Conservation (phyloP, 2,797 vertebrate genomes). For the Chaetophractus vellerosus region DNA sequence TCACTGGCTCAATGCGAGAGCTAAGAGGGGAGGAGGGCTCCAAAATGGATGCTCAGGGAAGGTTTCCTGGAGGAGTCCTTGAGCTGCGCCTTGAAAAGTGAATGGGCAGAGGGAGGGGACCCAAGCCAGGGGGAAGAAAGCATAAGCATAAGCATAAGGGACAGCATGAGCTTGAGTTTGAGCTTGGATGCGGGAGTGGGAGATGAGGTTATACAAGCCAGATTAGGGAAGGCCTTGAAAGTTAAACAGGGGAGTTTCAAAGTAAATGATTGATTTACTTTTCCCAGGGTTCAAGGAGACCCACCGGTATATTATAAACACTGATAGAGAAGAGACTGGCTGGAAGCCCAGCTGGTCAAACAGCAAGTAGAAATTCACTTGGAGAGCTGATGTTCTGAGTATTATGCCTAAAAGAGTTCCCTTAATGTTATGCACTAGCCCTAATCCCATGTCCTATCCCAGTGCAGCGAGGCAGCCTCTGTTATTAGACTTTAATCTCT, state of each 20-base stretch:
- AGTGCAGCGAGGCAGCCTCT: neutral
- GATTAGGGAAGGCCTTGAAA: constrained; percentile 3
- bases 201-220: neutral
- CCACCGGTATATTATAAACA: neutral
- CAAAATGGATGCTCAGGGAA: neutral
- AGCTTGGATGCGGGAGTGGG: neutral
- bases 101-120: neutral
- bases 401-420: neutral
- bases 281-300: neutral
- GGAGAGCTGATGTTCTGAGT: neutral
- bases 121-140: neutral
- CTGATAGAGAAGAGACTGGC: neutral
- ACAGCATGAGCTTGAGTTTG: neutral
- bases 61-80: neutral
- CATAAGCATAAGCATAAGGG: neutral
- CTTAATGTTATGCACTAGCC: neutral
- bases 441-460: neutral
- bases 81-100: neutral
- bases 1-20: neutral
- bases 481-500: neutral
- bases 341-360: neutral
- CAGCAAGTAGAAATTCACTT: neutral
- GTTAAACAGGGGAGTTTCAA: neutral
- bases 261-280: neutral
- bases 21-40: neutral